Evolutionary conservation across 2,888 invertebrate genomes (phyloP).

Genomic region (Zele albiditarsus): DNA sequence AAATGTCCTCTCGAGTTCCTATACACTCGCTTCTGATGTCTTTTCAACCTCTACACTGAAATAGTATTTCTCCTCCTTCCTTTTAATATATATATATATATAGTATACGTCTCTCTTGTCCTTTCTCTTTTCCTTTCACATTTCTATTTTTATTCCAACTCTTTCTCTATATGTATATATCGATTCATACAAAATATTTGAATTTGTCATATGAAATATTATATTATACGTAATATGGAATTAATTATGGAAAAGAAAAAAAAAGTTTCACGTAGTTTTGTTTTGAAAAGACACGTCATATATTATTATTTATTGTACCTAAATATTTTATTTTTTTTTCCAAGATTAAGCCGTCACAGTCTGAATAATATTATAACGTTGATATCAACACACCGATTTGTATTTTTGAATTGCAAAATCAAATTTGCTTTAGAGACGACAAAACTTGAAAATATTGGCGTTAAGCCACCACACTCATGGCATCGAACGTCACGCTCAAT

Average conservation of each 20-base stretch:
- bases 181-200: constrained; percentile 40
- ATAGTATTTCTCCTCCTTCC: neutral
- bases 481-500: constrained; percentile 36
- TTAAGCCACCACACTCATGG: constrained; percentile 21
- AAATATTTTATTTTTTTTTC: constrained; percentile 14
- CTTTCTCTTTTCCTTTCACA: constrained; percentile 27
- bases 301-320: neutral
- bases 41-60: constrained; percentile 27
- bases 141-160: constrained; percentile 24
- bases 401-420: constrained; percentile 16
- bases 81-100: neutral
- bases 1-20: constrained; percentile 32
- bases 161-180: constrained; percentile 33
- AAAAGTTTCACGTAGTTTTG: neutral
- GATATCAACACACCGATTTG: constrained; percentile 25
- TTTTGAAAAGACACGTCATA: neutral
- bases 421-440: constrained; percentile 1
- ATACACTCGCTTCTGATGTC: constrained; percentile 40
- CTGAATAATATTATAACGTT: constrained; percentile 5
- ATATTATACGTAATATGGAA: neutral
- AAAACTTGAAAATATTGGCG: constrained; percentile 10
- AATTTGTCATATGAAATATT: neutral
- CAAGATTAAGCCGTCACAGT: constrained; percentile 13
- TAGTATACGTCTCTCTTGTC: neutral
- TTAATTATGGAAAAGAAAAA: neutral